Evolutionary conservation across 1,140 invertebrate genomes (phyloP), one percentile per base, ranked within the genome.

Genomic region (Steinernema khuongi): DNA sequence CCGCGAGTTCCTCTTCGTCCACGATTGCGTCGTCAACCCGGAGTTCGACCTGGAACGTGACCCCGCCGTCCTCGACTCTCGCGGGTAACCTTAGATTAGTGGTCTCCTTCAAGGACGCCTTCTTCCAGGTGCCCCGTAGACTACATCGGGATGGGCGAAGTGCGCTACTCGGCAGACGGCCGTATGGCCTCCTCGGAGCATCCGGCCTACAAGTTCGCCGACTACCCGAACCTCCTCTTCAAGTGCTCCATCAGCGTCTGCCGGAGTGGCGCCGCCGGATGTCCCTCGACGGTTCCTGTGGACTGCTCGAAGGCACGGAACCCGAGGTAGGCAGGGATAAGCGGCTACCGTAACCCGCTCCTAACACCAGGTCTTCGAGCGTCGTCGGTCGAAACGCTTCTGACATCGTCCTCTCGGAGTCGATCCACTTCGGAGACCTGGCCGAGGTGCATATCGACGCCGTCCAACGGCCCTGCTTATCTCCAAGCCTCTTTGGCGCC

Each of bases 191-290:
- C 22, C n/a, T 70, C 67, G 7, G 19, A 71, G 11, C 72, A 74
- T 44, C 19, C 31, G 1, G 72, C 72, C 11, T 74, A 74, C 18
- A 74, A 74, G n/a, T 74, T 74, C 60, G 72, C 72, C 0, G 72
- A 74, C 19, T 74, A 74, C 30, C 72, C 72, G n/a, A 74, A 74
- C 72, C 44, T 74, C 30, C 60, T 74, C 30, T 74, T 74, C 44
- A 74, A 74, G 50, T 74, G 72, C 28, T 71, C 72, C 11, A 32
- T 74, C 30, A 74, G 32, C 31, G 29, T 74, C 31, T 74, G 72
- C 50, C 7, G 50, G 19, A 60, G 2, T 7, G 50, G 26, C 19
- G 50, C 22, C 7, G 50, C 50, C 11, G 50, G 50, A 26, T 60
- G 50, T 60, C 50, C 50, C 2, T 22, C 19, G 7, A 22, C 50